Evolutionary conservation across 2,888 invertebrate species (phyloP), one percentile per base, ranked within the genome.

Genomic region (Trissonchulus sp.): DNA sequence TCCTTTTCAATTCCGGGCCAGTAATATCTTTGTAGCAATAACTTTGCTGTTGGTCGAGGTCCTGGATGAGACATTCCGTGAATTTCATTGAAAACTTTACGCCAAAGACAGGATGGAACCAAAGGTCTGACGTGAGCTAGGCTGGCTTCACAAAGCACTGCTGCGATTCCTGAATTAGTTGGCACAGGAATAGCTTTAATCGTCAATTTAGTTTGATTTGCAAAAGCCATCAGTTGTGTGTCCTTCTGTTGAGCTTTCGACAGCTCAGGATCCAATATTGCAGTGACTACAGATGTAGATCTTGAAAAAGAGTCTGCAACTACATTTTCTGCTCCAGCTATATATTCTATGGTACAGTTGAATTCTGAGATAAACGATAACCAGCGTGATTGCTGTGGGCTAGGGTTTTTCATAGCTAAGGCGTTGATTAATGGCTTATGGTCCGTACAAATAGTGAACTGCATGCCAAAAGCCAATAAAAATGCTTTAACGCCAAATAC

Each of bases 341-440:
- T 36, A 8, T 69, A 37, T 34, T 31, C 36, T 8, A 69, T 69
- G 37, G 23, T n/a, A 36, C 71, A 69, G n/a, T n/a, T n/a, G n/a
- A n/a, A 31, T 69, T 69, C 37, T 36, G 71, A 69, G n/a, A 69
- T 69, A 36, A 36, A 69, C 28, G 71, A 69, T 36, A 69, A 36
- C 71, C 71, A 69, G 8, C 71, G 33, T 34, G 71, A 35, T 34
- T 69, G 71, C n/a, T 69, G 71, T 18, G 71, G 71, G 2, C 3
- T 69, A n/a, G 71, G 71, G 15, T 33, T 36, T 36, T 69, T 69
- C 71, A 69, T 69, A 15, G 35, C n/a, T 35, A 69, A n/a, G 2
- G 71, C 71, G 71, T 69, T 33, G n/a, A 69, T 15, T 23, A 69
- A 37, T 3, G 71, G 71, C n/a, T 69, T 69, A n/a, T 69, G 71